Conservation (phyloP, 2,113 vertebrate species). For the Sisor rabdophorus region DNA sequence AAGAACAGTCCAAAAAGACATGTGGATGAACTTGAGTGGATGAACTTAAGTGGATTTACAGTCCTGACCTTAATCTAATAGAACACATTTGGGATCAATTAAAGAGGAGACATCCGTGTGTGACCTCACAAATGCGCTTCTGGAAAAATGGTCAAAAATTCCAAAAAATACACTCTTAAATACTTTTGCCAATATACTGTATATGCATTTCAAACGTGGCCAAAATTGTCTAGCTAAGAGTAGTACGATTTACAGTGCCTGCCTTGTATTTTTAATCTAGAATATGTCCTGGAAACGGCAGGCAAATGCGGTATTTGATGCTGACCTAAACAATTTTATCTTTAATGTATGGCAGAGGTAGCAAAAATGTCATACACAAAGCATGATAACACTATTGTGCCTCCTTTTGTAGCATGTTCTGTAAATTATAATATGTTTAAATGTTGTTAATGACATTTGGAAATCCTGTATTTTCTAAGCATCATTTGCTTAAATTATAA, state of each 20-base stretch:
- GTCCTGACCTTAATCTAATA: too few relatives aligned
- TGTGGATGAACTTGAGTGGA: too few relatives aligned
- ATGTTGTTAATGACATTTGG: not conserved
- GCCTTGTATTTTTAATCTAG: not conserved
- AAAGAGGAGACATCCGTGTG: too few relatives aligned
- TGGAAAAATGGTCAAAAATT: too few relatives aligned
- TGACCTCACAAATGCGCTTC: too few relatives aligned
- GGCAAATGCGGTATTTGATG: not conserved
- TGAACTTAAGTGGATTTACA: too few relatives aligned
- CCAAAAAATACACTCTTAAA: too few relatives aligned
- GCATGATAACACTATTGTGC: not conserved
- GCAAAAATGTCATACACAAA: not conserved
- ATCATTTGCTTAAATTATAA: not conserved
- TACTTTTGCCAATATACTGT: too few relatives aligned
- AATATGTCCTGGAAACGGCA: not conserved
- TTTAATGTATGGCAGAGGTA: not conserved
- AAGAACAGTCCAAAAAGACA: too few relatives aligned
- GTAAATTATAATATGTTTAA: not conserved
- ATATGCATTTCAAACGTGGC: too few relatives aligned
- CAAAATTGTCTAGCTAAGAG: not conserved
- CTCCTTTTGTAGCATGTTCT: not conserved
- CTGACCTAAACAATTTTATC: not conserved
- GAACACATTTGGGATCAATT: too few relatives aligned
- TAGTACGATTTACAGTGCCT: not conserved
- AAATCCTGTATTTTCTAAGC: not conserved